Base-by-base conservation (phyloP, 2,797 vertebrate genomes). In the Cossypha heuglini region DNA sequence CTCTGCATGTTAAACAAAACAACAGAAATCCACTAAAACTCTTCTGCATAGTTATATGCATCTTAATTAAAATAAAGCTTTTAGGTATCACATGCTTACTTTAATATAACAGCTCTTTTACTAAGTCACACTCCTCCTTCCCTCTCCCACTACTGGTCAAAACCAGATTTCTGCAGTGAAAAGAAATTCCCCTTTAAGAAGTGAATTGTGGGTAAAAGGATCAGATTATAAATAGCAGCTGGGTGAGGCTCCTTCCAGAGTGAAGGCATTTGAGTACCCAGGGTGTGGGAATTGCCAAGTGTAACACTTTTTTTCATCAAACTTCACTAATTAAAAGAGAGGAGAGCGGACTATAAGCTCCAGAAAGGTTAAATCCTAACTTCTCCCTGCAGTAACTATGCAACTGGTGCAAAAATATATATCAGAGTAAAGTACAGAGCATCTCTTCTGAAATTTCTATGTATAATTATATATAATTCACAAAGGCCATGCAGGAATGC, bases 141-240 rank as follows among this genome's bases (percentile, higher is more conserved):
- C 48, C 57, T 52, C 74, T 88, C 71, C 88, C 46, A 93, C 76
- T 86, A n/a, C 93, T 82, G 67, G 81, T 45, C 59, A 80, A 85
- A 89, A 80, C 2, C 75, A 93, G 66, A 43, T 80, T 86, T 54
- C 83, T 86, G 46, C 31, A 94, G 35, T 49, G 52, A 58, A 64
- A 88, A 76, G 88, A 84, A 96, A 95, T 82, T 95, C 52, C 61
- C 81, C 90, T 94, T 95, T 94, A 82, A 92, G 81, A 92, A 88
- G 72, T 71, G 90, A 90, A 80, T 88, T 94, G 78, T 94, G 92
- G 93, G 95, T 93, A 93, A 91, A 77, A 63, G 42, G 54, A 68
- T 72, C 78, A 80, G 78, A 80, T 86, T 94, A 96, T 94, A 93
- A 94, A 96, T 88, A 97, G 91, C 86, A 94, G 79, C 95, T 95